Evolutionary conservation across 2,888 invertebrate species (phyloP).

Genomic region (Euclidia mi): DNA sequence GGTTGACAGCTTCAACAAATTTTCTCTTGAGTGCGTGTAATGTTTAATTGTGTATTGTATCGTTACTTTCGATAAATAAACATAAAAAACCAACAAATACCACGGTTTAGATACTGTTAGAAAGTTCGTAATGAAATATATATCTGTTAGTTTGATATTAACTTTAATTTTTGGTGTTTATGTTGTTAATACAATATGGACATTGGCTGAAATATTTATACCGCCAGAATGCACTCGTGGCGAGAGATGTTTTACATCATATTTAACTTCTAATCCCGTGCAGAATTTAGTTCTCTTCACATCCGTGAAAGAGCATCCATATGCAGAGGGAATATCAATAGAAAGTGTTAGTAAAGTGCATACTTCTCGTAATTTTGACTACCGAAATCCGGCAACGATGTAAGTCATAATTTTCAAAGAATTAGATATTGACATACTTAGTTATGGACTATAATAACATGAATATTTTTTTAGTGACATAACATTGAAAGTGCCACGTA

Average conservation of each 20-base stretch:
- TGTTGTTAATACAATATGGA: slow-evolving; percentile 94
- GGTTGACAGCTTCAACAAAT: no score
- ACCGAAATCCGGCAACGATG: slow-evolving; percentile 83
- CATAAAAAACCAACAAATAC: no score
- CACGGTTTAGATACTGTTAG: not conserved
- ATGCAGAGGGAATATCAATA: slow-evolving; percentile 80
- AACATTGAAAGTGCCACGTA: slow-evolving; percentile 92
- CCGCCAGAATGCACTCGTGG: slow-evolving; percentile 92
- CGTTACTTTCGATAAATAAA: no score
- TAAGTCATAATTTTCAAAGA: slow-evolving; percentile 57
- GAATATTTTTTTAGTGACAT: slow-evolving; percentile 89
- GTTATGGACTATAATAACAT: not conserved
- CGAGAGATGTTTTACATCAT: slow-evolving; percentile 92
- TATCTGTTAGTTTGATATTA: slow-evolving; percentile 91
- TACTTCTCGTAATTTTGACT: slow-evolving; percentile 91
- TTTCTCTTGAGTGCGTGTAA: no score
- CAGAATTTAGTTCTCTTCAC: slow-evolving; percentile 93
- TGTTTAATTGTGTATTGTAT: no score
- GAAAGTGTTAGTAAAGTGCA: slow-evolving; percentile 89
- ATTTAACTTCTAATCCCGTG: slow-evolving; percentile 91
- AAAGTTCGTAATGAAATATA: slow-evolving; percentile 76
- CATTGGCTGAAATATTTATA: slow-evolving; percentile 93
- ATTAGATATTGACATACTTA: slow-evolving; percentile 7
- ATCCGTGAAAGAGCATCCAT: slow-evolving; percentile 90
- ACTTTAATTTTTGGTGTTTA: slow-evolving; percentile 92